A percentile compares a stretch with the other conserved stretches of the same genome.
These are phyloP conservation scores for Barnardius zonarius DNA, from an alignment of 2,113 vertebrate genomes.

Conservation along the genomic window DNA sequence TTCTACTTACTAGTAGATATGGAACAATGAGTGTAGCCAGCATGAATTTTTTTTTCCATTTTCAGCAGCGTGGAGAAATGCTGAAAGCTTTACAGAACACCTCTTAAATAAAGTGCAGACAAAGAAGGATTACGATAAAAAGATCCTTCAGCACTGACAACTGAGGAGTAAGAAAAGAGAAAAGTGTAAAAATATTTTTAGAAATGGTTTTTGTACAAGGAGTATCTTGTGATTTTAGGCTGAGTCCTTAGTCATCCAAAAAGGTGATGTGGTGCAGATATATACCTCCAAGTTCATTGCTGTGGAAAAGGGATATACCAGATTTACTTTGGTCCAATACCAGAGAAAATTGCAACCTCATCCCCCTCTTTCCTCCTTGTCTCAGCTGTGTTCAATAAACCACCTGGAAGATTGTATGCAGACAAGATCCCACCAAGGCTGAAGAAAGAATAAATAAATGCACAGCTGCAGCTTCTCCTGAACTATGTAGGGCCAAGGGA, in stretches of 20 bases:
- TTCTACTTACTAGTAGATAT: neutral
- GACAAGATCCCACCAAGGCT: neutral
- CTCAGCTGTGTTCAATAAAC: neutral
- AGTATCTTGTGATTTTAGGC: neutral
- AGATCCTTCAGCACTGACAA: neutral
- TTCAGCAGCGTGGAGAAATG: neutral
- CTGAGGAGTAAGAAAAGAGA: neutral
- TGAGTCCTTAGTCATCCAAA: neutral
- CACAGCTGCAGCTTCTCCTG: neutral
- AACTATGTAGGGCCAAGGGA: accelerated
- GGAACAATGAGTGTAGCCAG: conserved; percentile 22
- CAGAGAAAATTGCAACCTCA: neutral
- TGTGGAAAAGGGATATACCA: neutral
- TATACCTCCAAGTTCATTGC: neutral
- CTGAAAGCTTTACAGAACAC: neutral
- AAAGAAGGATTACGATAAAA: conserved; percentile 2
- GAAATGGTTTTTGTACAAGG: neutral
- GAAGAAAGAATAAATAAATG: neutral
- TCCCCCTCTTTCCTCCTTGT: neutral
- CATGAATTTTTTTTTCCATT: neutral
- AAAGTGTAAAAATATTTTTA: conserved; percentile 21
- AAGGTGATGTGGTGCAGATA: neutral
- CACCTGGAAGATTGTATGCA: neutral
- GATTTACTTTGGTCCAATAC: neutral
- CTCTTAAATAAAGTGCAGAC: neutral